Conservation (phyloP, 2,888 invertebrate genomes). For the Nysson spinosus region DNA sequence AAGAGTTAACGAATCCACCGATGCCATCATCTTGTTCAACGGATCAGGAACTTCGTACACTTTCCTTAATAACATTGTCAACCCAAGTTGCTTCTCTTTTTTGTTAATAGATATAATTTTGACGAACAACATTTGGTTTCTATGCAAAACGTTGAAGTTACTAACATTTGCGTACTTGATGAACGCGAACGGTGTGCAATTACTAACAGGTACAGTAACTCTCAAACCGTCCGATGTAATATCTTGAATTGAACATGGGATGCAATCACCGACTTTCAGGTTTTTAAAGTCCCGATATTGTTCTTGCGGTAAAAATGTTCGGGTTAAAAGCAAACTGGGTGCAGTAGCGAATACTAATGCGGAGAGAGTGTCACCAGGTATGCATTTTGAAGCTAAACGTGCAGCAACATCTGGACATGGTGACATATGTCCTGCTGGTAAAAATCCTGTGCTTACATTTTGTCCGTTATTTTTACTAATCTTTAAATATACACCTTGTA, state of each 20-base stretch:
- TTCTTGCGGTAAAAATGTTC: conserved; percentile 59
- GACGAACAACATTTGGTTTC: conserved; percentile 65
- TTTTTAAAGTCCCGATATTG: conserved; percentile 48
- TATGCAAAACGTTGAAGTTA: conserved; percentile 47
- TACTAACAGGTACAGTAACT: conserved; percentile 64
- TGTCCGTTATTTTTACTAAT: conserved; percentile 47
- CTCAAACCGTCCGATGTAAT: conserved; percentile 54
- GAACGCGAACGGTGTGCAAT: conserved; percentile 57
- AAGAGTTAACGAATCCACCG: conserved; percentile 64
- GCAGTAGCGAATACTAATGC: conserved; percentile 66
- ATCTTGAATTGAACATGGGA: conserved; percentile 66
- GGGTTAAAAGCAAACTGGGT: conserved; percentile 66
- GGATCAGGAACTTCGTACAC: conserved; percentile 50
- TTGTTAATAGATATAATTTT: conserved; percentile 60
- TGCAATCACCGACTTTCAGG: conserved; percentile 59
- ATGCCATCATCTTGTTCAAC: conserved; percentile 49
- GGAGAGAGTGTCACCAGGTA: conserved; percentile 63
- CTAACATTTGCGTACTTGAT: conserved; percentile 46
- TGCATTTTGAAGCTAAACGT: conserved; percentile 60
- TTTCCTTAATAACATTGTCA: conserved; percentile 62
- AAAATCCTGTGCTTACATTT: conserved; percentile 53
- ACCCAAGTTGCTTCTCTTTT: conserved; percentile 46
- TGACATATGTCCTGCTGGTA: conserved; percentile 72
- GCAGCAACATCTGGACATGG: conserved; percentile 66
- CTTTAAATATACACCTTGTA: conserved; percentile 64